Conservation (phyloP, 2,888 invertebrate species). For the Tolmerus cingulatus region DNA sequence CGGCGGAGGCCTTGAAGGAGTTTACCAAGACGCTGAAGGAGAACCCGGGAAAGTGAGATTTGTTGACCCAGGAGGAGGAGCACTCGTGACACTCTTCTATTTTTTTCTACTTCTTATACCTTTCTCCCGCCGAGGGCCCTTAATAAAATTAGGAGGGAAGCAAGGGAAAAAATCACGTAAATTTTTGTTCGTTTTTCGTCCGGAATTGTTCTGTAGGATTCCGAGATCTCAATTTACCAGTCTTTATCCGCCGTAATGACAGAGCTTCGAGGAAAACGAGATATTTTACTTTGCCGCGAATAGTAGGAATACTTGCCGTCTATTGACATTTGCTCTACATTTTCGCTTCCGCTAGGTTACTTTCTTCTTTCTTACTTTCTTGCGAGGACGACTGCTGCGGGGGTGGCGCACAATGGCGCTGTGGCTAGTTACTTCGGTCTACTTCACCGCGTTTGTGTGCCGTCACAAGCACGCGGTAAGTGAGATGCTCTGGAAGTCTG, state of each 20-base stretch:
- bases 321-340: constrained; percentile 11
- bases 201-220: background rate
- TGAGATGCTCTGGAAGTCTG: background rate
- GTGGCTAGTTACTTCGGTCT: background rate
- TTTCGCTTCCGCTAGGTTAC: background rate
- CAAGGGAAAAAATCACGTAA: background rate
- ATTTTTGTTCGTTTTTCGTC: background rate
- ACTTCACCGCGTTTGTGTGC: background rate
- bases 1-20: background rate
- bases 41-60: background rate
- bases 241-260: background rate
- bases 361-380: background rate
- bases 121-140: background rate
- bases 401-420: background rate
- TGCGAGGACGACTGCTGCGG: background rate
- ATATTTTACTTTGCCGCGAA: background rate
- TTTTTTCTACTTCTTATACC: background rate
- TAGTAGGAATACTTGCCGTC: background rate
- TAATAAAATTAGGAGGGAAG: constrained; percentile 23
- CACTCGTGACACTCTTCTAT: background rate
- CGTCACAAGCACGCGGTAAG: background rate
- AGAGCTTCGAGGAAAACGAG: background rate
- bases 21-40: background rate
- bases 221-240: constrained; percentile 8
- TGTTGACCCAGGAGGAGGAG: constrained; percentile 3